Evolutionary conservation across 2,888 invertebrate genomes (phyloP).

Genomic region (Caenorhabditis sinica): DNA sequence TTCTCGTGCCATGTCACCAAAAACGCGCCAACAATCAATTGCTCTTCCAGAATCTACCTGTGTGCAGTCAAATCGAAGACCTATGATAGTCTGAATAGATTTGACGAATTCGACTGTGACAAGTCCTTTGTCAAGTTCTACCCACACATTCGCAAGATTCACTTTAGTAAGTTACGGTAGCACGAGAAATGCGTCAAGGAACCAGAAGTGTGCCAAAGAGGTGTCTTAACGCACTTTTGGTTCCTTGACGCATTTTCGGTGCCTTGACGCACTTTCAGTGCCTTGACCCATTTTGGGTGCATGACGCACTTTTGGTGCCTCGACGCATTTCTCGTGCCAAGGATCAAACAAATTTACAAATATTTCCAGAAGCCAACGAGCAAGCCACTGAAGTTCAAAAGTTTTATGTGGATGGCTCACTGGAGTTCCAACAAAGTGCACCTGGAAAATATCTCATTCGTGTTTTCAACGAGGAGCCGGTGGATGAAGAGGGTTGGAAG

Average conservation of each 20-base stretch:
- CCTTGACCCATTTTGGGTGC: not conserved
- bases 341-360: not conserved
- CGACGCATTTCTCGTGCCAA: not conserved
- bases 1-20: not conserved
- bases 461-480: not conserved
- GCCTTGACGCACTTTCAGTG: not conserved
- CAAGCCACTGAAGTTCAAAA: not conserved
- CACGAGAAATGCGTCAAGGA: not conserved
- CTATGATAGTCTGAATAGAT: not conserved
- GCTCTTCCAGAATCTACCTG: slow-evolving; percentile 30
- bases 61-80: slow-evolving; percentile 6
- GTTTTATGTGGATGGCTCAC: not conserved
- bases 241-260: not conserved
- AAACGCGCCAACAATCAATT: not conserved
- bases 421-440: slow-evolving; percentile 17
- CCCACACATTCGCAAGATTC: slow-evolving; percentile 39
- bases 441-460: not conserved
- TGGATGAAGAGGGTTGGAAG: not conserved
- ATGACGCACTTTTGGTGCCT: not conserved
- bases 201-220: no score
- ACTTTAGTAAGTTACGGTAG: slow-evolving; percentile 23
- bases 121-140: slow-evolving; percentile 38
- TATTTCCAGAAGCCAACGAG: slow-evolving; percentile 12
- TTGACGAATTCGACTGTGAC: slow-evolving; percentile 43
- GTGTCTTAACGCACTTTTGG: no score